A percentile compares a stretch with the other conserved stretches of the same genome.
phyloP scores from a whole-genome alignment of 2,113 vertebrate genomes.

The Arvicanthis niloticus region DNA sequence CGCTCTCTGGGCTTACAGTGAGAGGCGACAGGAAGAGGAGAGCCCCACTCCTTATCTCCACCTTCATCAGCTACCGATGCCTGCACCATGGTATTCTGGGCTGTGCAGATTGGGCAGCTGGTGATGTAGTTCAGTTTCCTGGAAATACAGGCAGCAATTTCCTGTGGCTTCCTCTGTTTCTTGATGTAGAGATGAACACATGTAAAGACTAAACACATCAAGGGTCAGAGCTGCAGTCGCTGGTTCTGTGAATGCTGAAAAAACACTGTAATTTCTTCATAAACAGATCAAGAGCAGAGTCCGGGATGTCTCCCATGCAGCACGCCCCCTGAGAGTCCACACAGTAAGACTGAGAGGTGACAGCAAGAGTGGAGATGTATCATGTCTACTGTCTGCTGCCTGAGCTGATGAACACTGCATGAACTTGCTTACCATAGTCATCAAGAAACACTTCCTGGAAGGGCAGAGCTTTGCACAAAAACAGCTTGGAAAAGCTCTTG shows the following conservation, averaged over 20 bases:
- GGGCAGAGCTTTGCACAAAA: constrained; percentile 69
- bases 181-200: constrained; percentile 79
- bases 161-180: constrained; percentile 82
- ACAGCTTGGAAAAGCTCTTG: constrained; percentile 55
- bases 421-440: constrained; percentile 42
- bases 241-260: constrained; percentile 52
- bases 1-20: background rate
- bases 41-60: constrained; percentile 43
- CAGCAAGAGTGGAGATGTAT: background rate
- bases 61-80: constrained; percentile 47
- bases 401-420: constrained; percentile 16
- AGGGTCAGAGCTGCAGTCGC: constrained; percentile 67
- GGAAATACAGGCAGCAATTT: constrained; percentile 81
- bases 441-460: constrained; percentile 67
- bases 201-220: constrained; percentile 75
- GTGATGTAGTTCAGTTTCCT: constrained; percentile 78
- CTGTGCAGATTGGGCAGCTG: constrained; percentile 28
- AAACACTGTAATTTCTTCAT: constrained; percentile 70
- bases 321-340: background rate
- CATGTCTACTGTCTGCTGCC: background rate
- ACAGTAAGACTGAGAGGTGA: background rate
- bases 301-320: background rate
- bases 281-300: constrained; percentile 55
- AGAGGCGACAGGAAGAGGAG: background rate
- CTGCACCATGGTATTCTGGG: constrained; percentile 45